Base-by-base conservation (phyloP, 2,888 invertebrate genomes). In the Acleris laterana region DNA sequence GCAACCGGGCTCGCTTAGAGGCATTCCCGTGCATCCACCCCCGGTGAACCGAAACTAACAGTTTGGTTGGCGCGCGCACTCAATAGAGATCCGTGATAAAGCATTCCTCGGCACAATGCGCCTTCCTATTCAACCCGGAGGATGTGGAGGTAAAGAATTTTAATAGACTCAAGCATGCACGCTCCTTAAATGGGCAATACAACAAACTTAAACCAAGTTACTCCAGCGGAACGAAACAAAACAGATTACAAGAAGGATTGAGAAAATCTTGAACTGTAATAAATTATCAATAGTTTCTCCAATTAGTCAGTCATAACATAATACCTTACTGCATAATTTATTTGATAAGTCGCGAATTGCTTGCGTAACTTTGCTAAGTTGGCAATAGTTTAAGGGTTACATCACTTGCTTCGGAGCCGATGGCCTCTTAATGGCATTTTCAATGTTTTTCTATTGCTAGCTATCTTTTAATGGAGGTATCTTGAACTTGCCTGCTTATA, bases 31-130 rank as follows among this genome's bases (percentile, higher is more conserved):
- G 46, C 57, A 42, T 17, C 32, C 17, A 50, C 20, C 50, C 66
- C 58, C 13, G 25, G 44, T 55, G 32, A 63, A 60, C 51, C 61
- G 53, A 56, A 52, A 53, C 62, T 38, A 66, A 63, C 69, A 71
- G 68, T 71, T 71, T 52, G 69, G 66, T 73, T 50, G 42, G 44
- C 68, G 70, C 70, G 53, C 68, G 66, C 72, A 70, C 71, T 70
- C 68, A 64, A 72, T 74, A 77, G 75, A 80, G 80, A 83, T 82
- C 74, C 64, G 69, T 71, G 81, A 83, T 84, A 84, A 80, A 74
- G 72, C 79, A 79, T 83, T 84, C 81, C 79, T 76, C 74, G 74
- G 80, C 79, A 85, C 83, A 88, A 85, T 85, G 80, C 78, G 25
- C 25, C 25, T 25, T 69, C 79, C 78, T 78, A 83, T 84, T 84